phyloP scores from a whole-genome alignment of 2,797 vertebrate species.

The Onychomys arenicola region DNA sequence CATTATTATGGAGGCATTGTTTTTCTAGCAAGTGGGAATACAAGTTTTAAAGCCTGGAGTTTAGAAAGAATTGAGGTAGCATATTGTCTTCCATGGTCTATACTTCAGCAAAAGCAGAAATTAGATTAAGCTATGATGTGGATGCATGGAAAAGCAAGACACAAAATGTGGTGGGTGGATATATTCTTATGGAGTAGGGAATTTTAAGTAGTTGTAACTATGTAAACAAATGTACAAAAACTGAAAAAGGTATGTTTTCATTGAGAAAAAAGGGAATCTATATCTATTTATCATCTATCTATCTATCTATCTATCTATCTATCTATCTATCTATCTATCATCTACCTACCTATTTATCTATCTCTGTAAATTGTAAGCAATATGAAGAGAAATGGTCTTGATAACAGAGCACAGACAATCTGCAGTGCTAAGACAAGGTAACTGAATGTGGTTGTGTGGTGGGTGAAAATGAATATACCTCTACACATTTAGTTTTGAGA shows the following conservation, averaged over 20 bases:
- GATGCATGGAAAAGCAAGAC: not conserved
- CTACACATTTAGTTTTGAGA: not conserved
- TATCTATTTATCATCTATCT: not conserved
- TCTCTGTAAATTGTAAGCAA: conserved; percentile 21
- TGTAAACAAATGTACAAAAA: conserved; percentile 31
- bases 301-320: too few species aligned
- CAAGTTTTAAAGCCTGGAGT: conserved; percentile 15
- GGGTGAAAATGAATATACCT: not conserved
- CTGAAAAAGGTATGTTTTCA: conserved; percentile 23
- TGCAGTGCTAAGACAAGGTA: not conserved
- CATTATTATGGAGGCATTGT: conserved; percentile 17
- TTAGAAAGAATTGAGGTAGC: conserved; percentile 28
- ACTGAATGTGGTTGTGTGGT: not conserved
- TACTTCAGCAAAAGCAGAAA: conserved; percentile 19
- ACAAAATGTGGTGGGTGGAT: not conserved
- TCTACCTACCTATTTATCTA: too few species aligned
- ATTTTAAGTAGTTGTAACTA: conserved; percentile 34
- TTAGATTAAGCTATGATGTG: conserved; percentile 6
- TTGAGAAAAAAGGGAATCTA: conserved; percentile 16
- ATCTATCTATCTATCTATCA: not conserved
- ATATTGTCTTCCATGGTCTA: not conserved
- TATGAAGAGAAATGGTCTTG: not conserved
- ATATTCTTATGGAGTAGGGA: not conserved
- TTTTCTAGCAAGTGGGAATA: conserved; percentile 53
- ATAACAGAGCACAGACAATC: not conserved